Conservation (phyloP, 2,888 invertebrate genomes). For the Andrena bucephala region DNA sequence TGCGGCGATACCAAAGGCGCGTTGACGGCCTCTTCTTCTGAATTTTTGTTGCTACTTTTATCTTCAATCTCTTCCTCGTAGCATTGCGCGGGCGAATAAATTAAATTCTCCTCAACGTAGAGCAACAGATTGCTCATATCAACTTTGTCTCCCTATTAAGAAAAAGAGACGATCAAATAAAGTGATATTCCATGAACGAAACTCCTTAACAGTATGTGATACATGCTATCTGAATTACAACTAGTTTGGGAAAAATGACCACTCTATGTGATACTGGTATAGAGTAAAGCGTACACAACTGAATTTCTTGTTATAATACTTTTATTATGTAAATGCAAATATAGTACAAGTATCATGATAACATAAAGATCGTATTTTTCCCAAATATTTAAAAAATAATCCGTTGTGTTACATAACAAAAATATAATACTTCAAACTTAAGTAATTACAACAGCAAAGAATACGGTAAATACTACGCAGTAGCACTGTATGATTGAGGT, state of each 20-base stretch:
- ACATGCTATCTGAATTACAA: background rate
- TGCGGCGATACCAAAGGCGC: slow-evolving; percentile 42
- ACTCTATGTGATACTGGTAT: slow-evolving; percentile 60
- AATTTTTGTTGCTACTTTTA: background rate
- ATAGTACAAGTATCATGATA: slow-evolving; percentile 42
- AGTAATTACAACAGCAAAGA: background rate
- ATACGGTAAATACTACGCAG: background rate
- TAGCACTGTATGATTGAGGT: slow-evolving; percentile 28
- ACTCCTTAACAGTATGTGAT: background rate
- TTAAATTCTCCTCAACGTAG: slow-evolving; percentile 58
- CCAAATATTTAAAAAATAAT: slow-evolving; percentile 50
- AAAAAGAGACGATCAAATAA: slow-evolving; percentile 56
- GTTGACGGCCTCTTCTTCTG: background rate
- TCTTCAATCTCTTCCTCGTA: slow-evolving; percentile 27
- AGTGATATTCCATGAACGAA: slow-evolving; percentile 34
- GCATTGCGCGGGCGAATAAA: slow-evolving; percentile 36
- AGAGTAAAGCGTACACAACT: slow-evolving; percentile 57
- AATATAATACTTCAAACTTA: background rate
- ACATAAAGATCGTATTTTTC: slow-evolving; percentile 73
- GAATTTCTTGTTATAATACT: slow-evolving; percentile 31
- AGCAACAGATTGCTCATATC: slow-evolving; percentile 62
- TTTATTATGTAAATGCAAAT: slow-evolving; percentile 58
- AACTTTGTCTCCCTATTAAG: slow-evolving; percentile 64
- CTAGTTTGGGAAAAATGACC: slow-evolving; percentile 73
- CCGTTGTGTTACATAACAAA: background rate